Evolutionary conservation across 2,113 vertebrate species (phyloP).

Genomic region (Poeciliopsis turrubarensis): DNA sequence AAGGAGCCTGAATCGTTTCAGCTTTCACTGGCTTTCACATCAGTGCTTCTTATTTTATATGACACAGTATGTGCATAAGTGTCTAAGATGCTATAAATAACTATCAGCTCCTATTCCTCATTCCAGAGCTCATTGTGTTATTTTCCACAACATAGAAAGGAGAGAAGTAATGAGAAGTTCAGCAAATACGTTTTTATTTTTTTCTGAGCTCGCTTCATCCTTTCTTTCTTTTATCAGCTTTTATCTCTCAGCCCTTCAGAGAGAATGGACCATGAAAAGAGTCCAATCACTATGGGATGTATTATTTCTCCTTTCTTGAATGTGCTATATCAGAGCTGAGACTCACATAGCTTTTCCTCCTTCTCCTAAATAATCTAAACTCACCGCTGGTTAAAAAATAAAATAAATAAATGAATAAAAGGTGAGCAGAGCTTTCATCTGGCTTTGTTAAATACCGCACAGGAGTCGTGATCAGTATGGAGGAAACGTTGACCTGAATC

Average conservation of each 20-base stretch:
- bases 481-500: constrained; percentile 10
- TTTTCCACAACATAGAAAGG: constrained; percentile 38
- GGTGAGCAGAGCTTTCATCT: constrained; percentile 25
- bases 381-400: constrained; percentile 2
- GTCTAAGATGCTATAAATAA: constrained; percentile 41
- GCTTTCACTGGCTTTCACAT: constrained; percentile 22
- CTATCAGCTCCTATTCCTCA: constrained; percentile 47
- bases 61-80: constrained; percentile 1
- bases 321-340: constrained; percentile 36
- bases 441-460: constrained; percentile 35
- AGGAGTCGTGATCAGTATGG: neutral
- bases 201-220: constrained; percentile 45
- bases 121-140: constrained; percentile 44
- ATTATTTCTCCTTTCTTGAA: constrained; percentile 61
- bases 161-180: constrained; percentile 43
- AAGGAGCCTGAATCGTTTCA: constrained; percentile 33
- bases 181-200: constrained; percentile 32
- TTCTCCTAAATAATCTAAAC: constrained; percentile 23
- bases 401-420: no score
- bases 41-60: constrained; percentile 4
- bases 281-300: constrained; percentile 58
- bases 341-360: constrained; percentile 33
- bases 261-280: constrained; percentile 63
- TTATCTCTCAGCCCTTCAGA: constrained; percentile 63
- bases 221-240: constrained; percentile 61